A percentile compares a stretch with the other conserved stretches of the same genome.
phyloP scores from a whole-genome alignment of 2,797 vertebrate genomes.

The Epinephelus awoara region DNA sequence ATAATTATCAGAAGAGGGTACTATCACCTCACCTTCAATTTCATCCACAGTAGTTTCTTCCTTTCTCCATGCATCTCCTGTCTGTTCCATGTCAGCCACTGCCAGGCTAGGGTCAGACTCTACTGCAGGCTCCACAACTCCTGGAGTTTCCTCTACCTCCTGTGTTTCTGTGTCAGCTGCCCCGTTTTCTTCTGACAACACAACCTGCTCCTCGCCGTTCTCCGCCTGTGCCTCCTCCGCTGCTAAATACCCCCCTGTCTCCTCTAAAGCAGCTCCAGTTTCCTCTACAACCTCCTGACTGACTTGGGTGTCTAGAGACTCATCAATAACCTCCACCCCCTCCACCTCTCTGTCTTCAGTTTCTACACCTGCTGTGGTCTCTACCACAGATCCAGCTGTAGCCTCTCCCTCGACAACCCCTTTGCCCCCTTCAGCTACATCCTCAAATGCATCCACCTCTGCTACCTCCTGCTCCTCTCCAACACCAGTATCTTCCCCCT shows the following conservation, averaged over 20 bases:
- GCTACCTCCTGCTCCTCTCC: slow-evolving; percentile 40
- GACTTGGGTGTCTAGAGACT: slow-evolving; percentile 33
- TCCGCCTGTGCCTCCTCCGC: slow-evolving; percentile 20
- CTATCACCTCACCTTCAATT: slow-evolving; percentile 28
- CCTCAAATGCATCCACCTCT: slow-evolving; percentile 33
- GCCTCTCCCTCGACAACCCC: slow-evolving; percentile 28
- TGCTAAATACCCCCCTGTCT: slow-evolving; percentile 34
- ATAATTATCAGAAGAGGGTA: slow-evolving; percentile 28
- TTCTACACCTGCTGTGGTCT: slow-evolving; percentile 37
- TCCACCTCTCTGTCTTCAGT: slow-evolving; percentile 34
- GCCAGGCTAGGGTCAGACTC: slow-evolving; percentile 28
- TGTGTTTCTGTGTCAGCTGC: slow-evolving; percentile 44
- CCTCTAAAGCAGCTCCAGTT: slow-evolving; percentile 28
- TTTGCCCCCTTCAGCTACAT: slow-evolving; percentile 27
- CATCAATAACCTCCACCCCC: slow-evolving; percentile 28
- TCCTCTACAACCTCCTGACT: slow-evolving; percentile 41
- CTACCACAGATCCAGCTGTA: slow-evolving; percentile 30
- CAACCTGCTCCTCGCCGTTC: slow-evolving; percentile 29
- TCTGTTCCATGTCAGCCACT: slow-evolving; percentile 34
- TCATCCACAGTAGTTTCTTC: slow-evolving; percentile 41
- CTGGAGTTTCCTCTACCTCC: slow-evolving; percentile 41
- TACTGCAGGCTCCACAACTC: slow-evolving; percentile 32
- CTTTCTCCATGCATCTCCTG: slow-evolving; percentile 8
- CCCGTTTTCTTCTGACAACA: slow-evolving; percentile 45
- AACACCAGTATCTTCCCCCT: slow-evolving; percentile 26